phyloP scores from a whole-genome alignment of 2,113 vertebrate genomes.

The Dasyurus viverrinus region DNA sequence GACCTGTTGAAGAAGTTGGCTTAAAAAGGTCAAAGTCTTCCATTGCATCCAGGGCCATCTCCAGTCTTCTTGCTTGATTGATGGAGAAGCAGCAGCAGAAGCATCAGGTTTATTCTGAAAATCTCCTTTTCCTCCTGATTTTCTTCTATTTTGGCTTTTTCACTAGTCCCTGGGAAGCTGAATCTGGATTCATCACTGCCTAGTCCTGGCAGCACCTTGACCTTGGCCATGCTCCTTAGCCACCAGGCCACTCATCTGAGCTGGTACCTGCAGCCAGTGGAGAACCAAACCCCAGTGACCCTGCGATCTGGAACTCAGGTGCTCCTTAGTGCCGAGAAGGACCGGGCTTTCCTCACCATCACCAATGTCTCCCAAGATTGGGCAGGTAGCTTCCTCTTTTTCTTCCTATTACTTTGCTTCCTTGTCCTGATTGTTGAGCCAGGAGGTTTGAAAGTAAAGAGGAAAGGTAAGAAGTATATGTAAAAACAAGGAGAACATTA shows the following conservation, averaged over 20 bases:
- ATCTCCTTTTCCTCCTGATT: neutral
- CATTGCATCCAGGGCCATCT: too few species aligned
- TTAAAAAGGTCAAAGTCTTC: too few species aligned
- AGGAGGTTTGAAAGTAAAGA: neutral
- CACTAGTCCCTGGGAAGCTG: slow-evolving; percentile 59
- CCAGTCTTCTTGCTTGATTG: neutral
- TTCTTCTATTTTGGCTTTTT: neutral
- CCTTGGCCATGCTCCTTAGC: slow-evolving; percentile 47
- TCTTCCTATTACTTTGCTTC: neutral
- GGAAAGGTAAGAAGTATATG: neutral
- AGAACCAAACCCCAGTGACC: neutral
- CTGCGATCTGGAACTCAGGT: slow-evolving; percentile 58
- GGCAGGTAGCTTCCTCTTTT: slow-evolving; percentile 63
- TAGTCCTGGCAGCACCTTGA: neutral
- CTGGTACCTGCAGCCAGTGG: slow-evolving; percentile 57
- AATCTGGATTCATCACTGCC: slow-evolving; percentile 26
- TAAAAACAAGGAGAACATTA: neutral
- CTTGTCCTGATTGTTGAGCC: neutral
- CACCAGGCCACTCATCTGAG: slow-evolving; percentile 43
- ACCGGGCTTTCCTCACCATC: slow-evolving; percentile 61
- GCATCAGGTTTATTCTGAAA: neutral
- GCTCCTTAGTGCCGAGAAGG: slow-evolving; percentile 25
- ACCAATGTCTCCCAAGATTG: slow-evolving; percentile 58
- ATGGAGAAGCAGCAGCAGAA: neutral
- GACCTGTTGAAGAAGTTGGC: too few species aligned